Percentiles rank a stretch among this genome's conserved stretches.
Conservation (phyloP, 2,888 invertebrate genomes). For the Caradrina clavipalpis region DNA sequence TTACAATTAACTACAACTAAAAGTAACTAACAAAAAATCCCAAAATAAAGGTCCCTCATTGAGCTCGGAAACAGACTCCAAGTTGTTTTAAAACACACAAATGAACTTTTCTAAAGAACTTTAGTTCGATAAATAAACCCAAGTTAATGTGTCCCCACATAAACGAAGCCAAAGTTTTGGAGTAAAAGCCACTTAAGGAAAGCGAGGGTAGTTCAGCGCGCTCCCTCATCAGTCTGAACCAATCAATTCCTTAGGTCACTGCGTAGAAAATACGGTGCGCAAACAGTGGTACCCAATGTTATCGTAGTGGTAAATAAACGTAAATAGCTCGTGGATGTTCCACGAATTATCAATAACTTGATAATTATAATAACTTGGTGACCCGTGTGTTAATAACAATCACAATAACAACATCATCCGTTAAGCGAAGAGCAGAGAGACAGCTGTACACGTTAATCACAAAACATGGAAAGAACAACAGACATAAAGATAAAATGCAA, state of each 20-base stretch:
- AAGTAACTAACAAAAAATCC: constrained; percentile 33
- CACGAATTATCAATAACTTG: constrained; percentile 26
- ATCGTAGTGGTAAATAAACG: constrained; percentile 12
- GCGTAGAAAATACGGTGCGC: constrained; percentile 16
- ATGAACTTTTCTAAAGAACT: constrained; percentile 57
- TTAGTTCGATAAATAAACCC: constrained; percentile 57
- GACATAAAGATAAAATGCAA: constrained; percentile 32
- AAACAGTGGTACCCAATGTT: constrained; percentile 29
- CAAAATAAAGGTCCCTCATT: constrained; percentile 24
- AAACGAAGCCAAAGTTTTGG: constrained; percentile 52
- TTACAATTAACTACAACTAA: constrained; percentile 22
- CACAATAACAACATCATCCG: constrained; percentile 18
- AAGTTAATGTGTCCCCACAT: constrained; percentile 54
- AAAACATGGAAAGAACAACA: constrained; percentile 23
- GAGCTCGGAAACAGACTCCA: constrained; percentile 27
- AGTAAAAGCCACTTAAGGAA: constrained; percentile 57
- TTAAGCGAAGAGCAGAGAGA: constrained; percentile 5
- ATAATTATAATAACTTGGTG: constrained; percentile 1
- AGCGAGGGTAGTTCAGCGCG: constrained; percentile 45
- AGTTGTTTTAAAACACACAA: constrained; percentile 55
- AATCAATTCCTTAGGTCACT: constrained; percentile 42
- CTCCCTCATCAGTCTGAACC: constrained; percentile 42
- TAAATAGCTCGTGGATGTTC: constrained; percentile 1
- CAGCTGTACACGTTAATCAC: constrained; percentile 5
- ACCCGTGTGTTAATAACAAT: constrained; percentile 25